A percentile compares a stretch with the other conserved stretches of the same genome.
phyloP scores from a whole-genome alignment of 1,140 invertebrate species.

The Danaus plexippus region DNA sequence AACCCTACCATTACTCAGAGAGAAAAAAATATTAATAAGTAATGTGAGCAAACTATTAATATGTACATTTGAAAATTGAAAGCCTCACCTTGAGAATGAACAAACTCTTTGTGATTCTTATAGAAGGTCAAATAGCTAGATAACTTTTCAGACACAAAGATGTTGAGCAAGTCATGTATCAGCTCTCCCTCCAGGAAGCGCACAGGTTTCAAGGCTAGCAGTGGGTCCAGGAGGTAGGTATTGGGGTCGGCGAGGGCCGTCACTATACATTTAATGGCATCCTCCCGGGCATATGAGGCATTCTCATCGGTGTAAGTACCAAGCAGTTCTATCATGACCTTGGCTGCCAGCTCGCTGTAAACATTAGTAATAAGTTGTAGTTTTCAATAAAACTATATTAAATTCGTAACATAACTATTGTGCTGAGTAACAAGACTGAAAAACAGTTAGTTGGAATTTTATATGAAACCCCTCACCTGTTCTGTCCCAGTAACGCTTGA shows the following conservation, averaged over 20 bases:
- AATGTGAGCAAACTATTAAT: neutral
- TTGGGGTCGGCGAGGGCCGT: conserved; percentile 95
- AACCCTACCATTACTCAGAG: no score
- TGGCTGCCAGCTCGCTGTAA: conserved; percentile 89
- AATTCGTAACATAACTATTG: no score
- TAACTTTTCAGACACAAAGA: conserved; percentile 96
- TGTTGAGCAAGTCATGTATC: conserved; percentile 95
- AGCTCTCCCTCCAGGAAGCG: conserved; percentile 95
- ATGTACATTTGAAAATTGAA: neutral
- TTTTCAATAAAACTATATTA: no score
- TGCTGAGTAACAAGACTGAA: no score
- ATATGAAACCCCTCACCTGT: conserved; percentile 40
- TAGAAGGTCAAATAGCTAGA: conserved; percentile 93
- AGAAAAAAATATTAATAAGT: no score
- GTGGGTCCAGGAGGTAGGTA: conserved; percentile 94
- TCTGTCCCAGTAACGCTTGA: conserved; percentile 82
- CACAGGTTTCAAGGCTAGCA: conserved; percentile 94
- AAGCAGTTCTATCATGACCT: conserved; percentile 96
- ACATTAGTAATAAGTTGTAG: neutral
- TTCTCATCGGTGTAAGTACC: conserved; percentile 97
- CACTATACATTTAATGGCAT: conserved; percentile 96
- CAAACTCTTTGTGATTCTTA: conserved; percentile 93
- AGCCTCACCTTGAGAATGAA: conserved; percentile 83
- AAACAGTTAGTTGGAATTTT: neutral
- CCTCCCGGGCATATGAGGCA: conserved; percentile 95